Percentiles rank a stretch among this genome's conserved stretches.
Conservation (phyloP, 2,113 vertebrate species). For the Gnathonemus echidnorhynchus region DNA sequence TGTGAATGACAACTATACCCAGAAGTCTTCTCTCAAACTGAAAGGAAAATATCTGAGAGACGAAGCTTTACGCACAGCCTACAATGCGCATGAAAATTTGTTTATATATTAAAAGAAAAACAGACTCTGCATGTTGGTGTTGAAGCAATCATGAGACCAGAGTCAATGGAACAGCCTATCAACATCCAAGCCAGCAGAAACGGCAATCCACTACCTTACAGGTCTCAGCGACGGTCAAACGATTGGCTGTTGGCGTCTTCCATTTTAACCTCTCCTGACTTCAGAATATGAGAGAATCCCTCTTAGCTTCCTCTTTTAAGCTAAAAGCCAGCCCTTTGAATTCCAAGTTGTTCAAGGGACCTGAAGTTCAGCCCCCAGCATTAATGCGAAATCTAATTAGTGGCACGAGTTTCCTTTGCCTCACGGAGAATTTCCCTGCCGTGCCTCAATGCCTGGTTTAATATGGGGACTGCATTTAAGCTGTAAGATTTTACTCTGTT, state of each 20-base stretch:
- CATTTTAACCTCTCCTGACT: background rate
- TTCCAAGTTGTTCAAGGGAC: background rate
- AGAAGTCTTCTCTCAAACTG: background rate
- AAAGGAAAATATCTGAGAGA: background rate
- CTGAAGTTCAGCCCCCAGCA: background rate
- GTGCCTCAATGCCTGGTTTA: slow-evolving; percentile 3
- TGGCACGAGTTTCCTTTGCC: background rate
- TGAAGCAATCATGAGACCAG: too few species aligned
- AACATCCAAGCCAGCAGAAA: background rate
- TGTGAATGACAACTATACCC: background rate
- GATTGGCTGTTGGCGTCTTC: background rate
- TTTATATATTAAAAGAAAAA: background rate
- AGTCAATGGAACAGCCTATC: background rate
- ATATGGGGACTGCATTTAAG: background rate
- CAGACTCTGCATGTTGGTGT: background rate
- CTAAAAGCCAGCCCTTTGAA: slow-evolving; percentile 2
- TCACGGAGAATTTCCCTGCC: background rate
- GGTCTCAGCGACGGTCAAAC: background rate
- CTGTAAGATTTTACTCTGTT: slow-evolving; percentile 13
- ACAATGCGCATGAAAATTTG: background rate
- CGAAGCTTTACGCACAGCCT: background rate
- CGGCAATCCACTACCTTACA: background rate
- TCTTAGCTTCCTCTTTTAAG: background rate
- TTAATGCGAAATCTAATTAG: slow-evolving; percentile 23
- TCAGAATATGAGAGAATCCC: background rate